Evolutionary conservation across 2,888 invertebrate species (phyloP).

Genomic region (Baccha elongata): DNA sequence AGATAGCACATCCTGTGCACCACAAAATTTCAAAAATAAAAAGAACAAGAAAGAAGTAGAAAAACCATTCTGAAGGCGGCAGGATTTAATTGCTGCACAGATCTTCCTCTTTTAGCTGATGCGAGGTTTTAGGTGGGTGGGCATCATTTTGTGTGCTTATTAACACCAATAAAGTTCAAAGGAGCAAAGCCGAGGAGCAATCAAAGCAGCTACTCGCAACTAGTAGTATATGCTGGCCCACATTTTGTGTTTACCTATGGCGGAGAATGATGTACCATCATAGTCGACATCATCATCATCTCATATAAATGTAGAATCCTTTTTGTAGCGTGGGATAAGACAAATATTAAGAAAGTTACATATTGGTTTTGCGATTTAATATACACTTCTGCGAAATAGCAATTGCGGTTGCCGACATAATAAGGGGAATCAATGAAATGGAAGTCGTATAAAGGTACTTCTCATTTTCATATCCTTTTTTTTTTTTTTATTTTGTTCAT

Average conservation of each 20-base stretch:
- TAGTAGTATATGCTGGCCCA: slow-evolving; percentile 58
- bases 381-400: slow-evolving; percentile 44
- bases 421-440: slow-evolving; percentile 46
- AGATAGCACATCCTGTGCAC: slow-evolving; percentile 34
- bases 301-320: slow-evolving; percentile 13
- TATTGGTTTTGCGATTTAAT: slow-evolving; percentile 68
- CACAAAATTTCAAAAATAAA: slow-evolving; percentile 24
- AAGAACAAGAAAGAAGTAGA: slow-evolving; percentile 8
- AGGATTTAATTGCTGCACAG: slow-evolving; percentile 59
- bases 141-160: slow-evolving; percentile 71
- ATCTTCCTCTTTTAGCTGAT: slow-evolving; percentile 9
- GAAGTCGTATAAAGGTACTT: too few species aligned
- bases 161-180: slow-evolving; percentile 73
- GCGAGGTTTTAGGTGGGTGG: slow-evolving; percentile 21
- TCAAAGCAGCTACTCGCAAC: slow-evolving; percentile 63
- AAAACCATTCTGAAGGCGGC: slow-evolving; percentile 28
- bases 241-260: slow-evolving; percentile 50
- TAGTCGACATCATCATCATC: background rate
- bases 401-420: slow-evolving; percentile 42
- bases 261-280: background rate
- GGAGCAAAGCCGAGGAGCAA: slow-evolving; percentile 70
- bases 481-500: too few species aligned
- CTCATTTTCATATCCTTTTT: too few species aligned
- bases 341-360: slow-evolving; percentile 72
- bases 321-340: too few species aligned